A percentile compares a stretch with the other conserved stretches of the same genome.
Evolutionary conservation across 2,888 invertebrate species (phyloP).

Genomic region (Drosophila quinaria): DNA sequence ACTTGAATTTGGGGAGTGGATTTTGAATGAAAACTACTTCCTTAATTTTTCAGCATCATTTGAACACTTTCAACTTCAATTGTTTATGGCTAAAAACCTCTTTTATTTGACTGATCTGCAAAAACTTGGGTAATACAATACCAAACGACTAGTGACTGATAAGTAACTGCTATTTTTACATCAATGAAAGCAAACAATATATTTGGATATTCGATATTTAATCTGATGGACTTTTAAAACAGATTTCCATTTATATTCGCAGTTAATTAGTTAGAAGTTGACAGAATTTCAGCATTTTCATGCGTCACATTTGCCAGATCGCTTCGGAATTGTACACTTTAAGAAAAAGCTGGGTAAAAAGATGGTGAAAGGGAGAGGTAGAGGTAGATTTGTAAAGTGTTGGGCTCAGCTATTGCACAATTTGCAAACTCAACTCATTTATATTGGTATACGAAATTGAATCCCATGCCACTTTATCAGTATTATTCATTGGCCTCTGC

Average conservation of each 20-base stretch:
- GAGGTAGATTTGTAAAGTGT: background rate
- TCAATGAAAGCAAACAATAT: constrained; percentile 12
- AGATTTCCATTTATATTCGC: constrained; percentile 39
- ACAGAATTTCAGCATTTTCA: constrained; percentile 14
- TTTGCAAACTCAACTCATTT: constrained; percentile 45
- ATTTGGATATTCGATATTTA: constrained; percentile 41
- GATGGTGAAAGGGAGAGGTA: background rate
- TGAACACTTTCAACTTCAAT: background rate
- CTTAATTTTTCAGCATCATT: background rate
- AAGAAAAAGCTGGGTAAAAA: background rate
- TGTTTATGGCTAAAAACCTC: background rate
- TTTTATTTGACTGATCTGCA: background rate
- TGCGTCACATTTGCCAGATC: constrained; percentile 32
- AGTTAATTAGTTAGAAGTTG: constrained; percentile 4
- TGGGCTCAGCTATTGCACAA: constrained; percentile 12
- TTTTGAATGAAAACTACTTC: background rate
- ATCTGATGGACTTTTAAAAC: constrained; percentile 28
- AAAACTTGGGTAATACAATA: constrained; percentile 25
- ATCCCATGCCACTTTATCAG: constrained; percentile 48
- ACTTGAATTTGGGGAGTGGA: background rate
- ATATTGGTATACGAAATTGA: constrained; percentile 47
- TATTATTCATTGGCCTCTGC: constrained; percentile 50
- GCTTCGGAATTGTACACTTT: background rate
- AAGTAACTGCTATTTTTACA: constrained; percentile 4
- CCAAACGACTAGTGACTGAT: constrained; percentile 3